Base-by-base conservation (phyloP, 2,888 invertebrate genomes). In the Cheilosia urbana region DNA sequence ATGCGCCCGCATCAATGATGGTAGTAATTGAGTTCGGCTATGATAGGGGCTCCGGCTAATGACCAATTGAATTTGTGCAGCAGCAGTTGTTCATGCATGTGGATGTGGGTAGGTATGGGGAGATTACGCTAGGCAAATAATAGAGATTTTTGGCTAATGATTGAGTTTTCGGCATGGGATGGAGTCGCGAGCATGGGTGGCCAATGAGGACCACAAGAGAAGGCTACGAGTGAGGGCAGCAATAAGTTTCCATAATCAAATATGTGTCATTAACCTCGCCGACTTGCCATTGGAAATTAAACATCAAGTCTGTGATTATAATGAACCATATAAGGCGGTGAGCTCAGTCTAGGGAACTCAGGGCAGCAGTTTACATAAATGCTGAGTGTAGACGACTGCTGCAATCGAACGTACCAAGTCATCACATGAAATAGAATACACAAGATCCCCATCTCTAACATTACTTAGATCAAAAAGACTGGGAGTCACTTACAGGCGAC, bases 41-140 rank as follows among this genome's bases (percentile, higher is more conserved):
- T 49, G 34, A 68, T 66, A 57, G 51, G 53, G 68, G 15, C 30
- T 63, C 21, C 1, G 34, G 42, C 71, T 84, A 84, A 84, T 84
- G 71, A 66, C 75, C 84, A 80, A 80, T 84, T 84, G 80, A 84
- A 84, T 84, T 76, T 75, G 47, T 40, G 68, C 68, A 60, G 83
- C 84, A 75, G 84, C 75, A 79, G 62, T 77, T 75, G 75, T 40
- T 62, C 75, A 53, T 68, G 37, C 19, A 47, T 81, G 57, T 24
- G 13, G 37, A 13, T 37, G 66, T n/a, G 40, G 55, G 66, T 66
- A 66, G 37, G 37, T 37, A 72, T n/a, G 40, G 55, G 66, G 71
- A 66, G 51, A 79, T 84, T 58, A 65, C 69, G 51, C 45, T 13
- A 19, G 24, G 34, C 40, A 65, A 84, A 84, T 84, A 75, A 76